Base-by-base conservation (phyloP, 2,113 vertebrate genomes). In the Rhadina sibilatrix region DNA sequence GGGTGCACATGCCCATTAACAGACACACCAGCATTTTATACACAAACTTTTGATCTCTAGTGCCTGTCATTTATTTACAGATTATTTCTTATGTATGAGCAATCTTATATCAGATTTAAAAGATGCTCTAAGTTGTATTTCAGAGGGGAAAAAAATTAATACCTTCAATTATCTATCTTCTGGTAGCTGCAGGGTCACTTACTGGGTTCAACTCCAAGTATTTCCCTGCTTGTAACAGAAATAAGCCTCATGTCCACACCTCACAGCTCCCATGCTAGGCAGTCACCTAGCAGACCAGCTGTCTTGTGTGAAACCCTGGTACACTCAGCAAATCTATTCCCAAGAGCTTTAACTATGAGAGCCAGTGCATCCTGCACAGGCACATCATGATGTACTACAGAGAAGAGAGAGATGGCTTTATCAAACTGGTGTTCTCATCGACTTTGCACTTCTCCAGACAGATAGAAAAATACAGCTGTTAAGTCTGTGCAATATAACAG, bases 321-420 rank as follows among this genome's bases (percentile, higher is more conserved):
- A 11, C 78, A 89, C 60, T 97, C 97, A 70, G 97, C n/a, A 12
- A 96, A 96, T n/a, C 96, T 54, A 13, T 93, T 98, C 78, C 97
- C 94, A 87, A 98, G 97, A 96, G 98, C 98, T 25, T 97, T 91
- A 63, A 92, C 94, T 68, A 97, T 60, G 66, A 98, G 96, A 91
- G 97, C 94, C 97, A 98, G 87, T n/a, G 97, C 98, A 89, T 98
- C 98, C 83, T 99, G 98, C 97, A 98, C 98, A 76, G 98, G 97
- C 98, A 98, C 95, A 83, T 98, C 98, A 84, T 92, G 95, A 92
- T 98, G 96, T 91, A 98, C 98, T 97, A 92, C 56, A 87, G 80
- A 96, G 46, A 66, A 93, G 89, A 95, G 83, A 93, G 69, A 89
- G 44, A 56, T 94, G 68, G 78, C 57, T 96, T 91, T 69, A 90